phyloP scores from a whole-genome alignment of 2,888 invertebrate species.

The Ormyrus rosae region DNA sequence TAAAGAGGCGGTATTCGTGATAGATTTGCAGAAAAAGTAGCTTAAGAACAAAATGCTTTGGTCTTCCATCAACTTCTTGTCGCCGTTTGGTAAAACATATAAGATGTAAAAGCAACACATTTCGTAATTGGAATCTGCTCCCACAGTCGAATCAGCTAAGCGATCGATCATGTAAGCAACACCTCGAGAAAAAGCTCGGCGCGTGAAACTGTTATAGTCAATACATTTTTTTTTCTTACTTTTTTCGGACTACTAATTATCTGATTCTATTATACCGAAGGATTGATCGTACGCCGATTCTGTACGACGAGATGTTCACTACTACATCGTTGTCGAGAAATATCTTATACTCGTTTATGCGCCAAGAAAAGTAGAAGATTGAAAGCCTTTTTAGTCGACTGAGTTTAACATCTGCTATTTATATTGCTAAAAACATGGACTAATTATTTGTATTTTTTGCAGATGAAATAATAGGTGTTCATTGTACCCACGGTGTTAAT shows the following conservation, averaged over 20 bases:
- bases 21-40: too few species aligned
- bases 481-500: conserved; percentile 90
- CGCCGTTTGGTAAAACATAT: conserved; percentile 27
- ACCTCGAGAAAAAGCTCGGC: not conserved
- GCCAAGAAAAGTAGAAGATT: conserved; percentile 8
- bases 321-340: not conserved
- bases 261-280: conserved; percentile 9
- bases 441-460: conserved; percentile 69
- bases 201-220: too few species aligned
- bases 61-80: too few species aligned
- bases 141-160: conserved; percentile 24
- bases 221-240: too few species aligned
- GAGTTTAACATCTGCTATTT: conserved; percentile 26
- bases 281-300: conserved; percentile 31
- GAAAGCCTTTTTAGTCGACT: conserved; percentile 23
- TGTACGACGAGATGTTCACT: conserved; percentile 32
- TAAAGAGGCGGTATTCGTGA: too few species aligned
- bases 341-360: not conserved
- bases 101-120: conserved; percentile 8
- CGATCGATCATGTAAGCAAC: conserved; percentile 25
- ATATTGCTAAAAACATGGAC: conserved; percentile 16
- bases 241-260: conserved; percentile 15
- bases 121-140: conserved; percentile 33
- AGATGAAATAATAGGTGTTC: conserved; percentile 86
- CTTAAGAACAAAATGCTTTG: too few species aligned